These are phyloP conservation scores for Clarias fuscus DNA, from an alignment of 2,797 vertebrate genomes.

Conservation along the genomic window DNA sequence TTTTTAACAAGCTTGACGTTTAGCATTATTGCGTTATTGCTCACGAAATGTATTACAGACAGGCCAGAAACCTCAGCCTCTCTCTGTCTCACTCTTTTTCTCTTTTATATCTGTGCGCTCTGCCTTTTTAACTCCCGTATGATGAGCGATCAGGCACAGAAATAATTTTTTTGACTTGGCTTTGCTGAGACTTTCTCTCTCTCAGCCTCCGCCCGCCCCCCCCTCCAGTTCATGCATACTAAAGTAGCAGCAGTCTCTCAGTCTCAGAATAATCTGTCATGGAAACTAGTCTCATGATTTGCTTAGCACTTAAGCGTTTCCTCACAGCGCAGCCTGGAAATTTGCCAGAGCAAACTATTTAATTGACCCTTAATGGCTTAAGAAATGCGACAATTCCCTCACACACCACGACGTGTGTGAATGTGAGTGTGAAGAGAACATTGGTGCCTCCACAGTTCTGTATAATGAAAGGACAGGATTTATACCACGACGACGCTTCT, in stretches of 20 bases:
- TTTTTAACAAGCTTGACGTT: not conserved
- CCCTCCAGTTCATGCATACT: conserved; percentile 28
- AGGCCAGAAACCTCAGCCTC: not conserved
- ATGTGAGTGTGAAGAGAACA: not conserved
- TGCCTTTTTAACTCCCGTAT: conserved; percentile 43
- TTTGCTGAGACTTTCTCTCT: not conserved
- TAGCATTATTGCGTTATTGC: not conserved
- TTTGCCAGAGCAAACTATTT: conserved; percentile 33
- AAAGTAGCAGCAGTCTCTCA: conserved; percentile 46
- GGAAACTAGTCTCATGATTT: conserved; percentile 48
- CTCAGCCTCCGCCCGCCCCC: not conserved
- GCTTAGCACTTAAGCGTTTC: conserved; percentile 35
- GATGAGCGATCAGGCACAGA: conserved; percentile 37
- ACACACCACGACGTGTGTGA: not conserved
- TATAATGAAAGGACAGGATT: not conserved
- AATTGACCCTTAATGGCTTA: conserved; percentile 43
- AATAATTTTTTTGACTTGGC: conserved; percentile 45
- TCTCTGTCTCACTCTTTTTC: not conserved
- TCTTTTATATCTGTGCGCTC: conserved; percentile 30
- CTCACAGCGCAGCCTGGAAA: conserved; percentile 11
- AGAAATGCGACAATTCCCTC: conserved; percentile 5
- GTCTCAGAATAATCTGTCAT: conserved; percentile 39
- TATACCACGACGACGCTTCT: not conserved
- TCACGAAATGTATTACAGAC: not conserved
- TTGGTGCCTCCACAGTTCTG: not conserved